Evolutionary conservation across 2,797 vertebrate species (phyloP), one percentile per base, ranked within the genome.

Genomic region (Pseudocheirus occidentalis): DNA sequence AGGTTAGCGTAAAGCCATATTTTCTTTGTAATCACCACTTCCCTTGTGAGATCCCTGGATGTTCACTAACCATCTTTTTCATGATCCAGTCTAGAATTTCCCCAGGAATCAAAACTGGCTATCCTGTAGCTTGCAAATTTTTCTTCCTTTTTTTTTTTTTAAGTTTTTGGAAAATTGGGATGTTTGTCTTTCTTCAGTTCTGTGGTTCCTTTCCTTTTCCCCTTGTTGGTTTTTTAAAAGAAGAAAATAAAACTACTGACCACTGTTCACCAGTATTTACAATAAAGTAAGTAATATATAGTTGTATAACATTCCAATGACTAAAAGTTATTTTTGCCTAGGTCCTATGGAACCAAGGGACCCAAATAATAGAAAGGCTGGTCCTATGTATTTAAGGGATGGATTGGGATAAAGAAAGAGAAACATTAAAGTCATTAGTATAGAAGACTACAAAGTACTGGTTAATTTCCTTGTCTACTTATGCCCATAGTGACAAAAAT

Each of bases 231-330:
- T 87, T 46, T 50, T 46, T 98, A 98, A 98, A 98, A 98, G 98
- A 98, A 98, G 73, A 99, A 99, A 98, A 99, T 99, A 98, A 99
- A 99, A 99, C 98, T 98, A 99, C 99, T 99, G 98, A 98, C 98
- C 98, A 99, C 98, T 98, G 98, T 98, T 99, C 98, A 99, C 98
- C 98, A 99, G 98, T 99, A 99, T 99, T 99, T 99, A 99, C 98
- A 99, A 98, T 98, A 98, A 99, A 99, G 98, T 99, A 99, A 99
- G 98, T 98, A 98, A 99, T 99, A 99, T 99, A 99, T 98, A 98
- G 98, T 98, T 98, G 98, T 97, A 97, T 98, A 98, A 99, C 98
- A 98, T 98, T 98, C 98, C 98, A 98, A 98, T 98, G 98, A 98
- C 98, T 98, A 99, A 98, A 98, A 98, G 98, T 27, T 95, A 92